Conservation (phyloP, 2,888 invertebrate genomes). For the Agrochola lota region DNA sequence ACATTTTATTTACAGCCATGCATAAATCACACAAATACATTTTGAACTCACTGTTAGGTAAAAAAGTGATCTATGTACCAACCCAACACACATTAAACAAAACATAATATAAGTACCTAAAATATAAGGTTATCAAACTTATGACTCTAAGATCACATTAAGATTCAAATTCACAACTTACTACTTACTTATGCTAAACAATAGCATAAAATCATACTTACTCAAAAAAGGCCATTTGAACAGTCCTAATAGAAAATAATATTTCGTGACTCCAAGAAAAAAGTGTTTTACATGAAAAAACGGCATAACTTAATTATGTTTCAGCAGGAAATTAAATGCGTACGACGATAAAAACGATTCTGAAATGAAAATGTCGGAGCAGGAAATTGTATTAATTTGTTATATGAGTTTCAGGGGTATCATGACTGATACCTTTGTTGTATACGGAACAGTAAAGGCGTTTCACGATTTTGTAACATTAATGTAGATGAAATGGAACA, state of each 20-base stretch:
- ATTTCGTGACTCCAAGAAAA: constrained; percentile 71
- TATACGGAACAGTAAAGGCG: background rate
- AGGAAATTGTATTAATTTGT: constrained; percentile 71
- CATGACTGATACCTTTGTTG: constrained; percentile 17
- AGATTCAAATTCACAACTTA: constrained; percentile 57
- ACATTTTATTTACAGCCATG: background rate
- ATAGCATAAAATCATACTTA: constrained; percentile 64
- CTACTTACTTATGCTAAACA: constrained; percentile 61
- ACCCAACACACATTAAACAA: constrained; percentile 8
- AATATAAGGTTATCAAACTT: constrained; percentile 47
- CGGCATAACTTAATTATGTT: constrained; percentile 75
- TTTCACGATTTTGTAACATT: background rate
- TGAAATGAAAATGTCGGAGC: constrained; percentile 65
- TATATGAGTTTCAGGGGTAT: constrained; percentile 50
- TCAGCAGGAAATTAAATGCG: constrained; percentile 82
- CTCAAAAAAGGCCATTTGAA: constrained; percentile 48
- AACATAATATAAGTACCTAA: constrained; percentile 10
- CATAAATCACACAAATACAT: constrained; percentile 5
- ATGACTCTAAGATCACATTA: constrained; percentile 55
- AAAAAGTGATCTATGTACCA: constrained; percentile 3
- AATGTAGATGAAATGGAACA: background rate
- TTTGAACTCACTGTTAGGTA: background rate
- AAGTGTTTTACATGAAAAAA: constrained; percentile 67
- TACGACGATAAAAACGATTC: constrained; percentile 68
- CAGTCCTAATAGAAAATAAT: constrained; percentile 64